Evolutionary conservation across 2,888 invertebrate species (phyloP), one percentile per base, ranked within the genome.

Genomic region (Corbicula japonica): DNA sequence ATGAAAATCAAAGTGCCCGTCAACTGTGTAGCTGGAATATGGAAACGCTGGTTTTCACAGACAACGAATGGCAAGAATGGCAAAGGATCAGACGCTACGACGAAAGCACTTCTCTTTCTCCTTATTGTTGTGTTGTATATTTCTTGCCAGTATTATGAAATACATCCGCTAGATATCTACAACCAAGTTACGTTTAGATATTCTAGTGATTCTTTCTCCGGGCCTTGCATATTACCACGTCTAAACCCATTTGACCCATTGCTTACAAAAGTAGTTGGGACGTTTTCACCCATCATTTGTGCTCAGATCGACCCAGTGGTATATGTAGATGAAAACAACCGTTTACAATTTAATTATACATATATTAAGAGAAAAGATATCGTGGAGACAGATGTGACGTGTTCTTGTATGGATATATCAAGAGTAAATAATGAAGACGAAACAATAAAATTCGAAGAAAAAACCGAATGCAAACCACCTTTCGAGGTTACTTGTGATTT

Each of bases 401-500:
- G 61, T 44, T 28, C 41, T 28, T 61, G 61, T n/a, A 38, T 28
- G 18, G 44, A 44, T 5, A 41, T 61, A 5, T 21, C 46, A 28
- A 26, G 61, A 21, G 8, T 30, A 1, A 41, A 61, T 61, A 44
- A 15, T 18, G 61, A 61, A 28, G 30, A 44, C 15, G 28, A 61
- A 1, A n/a, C n/a, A n/a, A 61, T 61, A n/a, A 18, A 10, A 28
- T 28, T 38, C 21, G 6, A 28, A 5, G 61, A 61, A 2, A 35
- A 41, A 10, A 41, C 30, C 10, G n/a, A 41, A 38, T 61, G 61
- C 30, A 21, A 10, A 12, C 61, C 61, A 15, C 61, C 61, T 2
- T 61, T n/a, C n/a, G 61, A 61, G 18, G 38, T 44, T 12, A 61
- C 41, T 18, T 38, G 44, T 44, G 61, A 61, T 38, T 61, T 61